Evolutionary conservation across 1,140 invertebrate species (phyloP), one percentile per base, ranked within the genome.

Genomic region (Pygmarrhopalites habei): DNA sequence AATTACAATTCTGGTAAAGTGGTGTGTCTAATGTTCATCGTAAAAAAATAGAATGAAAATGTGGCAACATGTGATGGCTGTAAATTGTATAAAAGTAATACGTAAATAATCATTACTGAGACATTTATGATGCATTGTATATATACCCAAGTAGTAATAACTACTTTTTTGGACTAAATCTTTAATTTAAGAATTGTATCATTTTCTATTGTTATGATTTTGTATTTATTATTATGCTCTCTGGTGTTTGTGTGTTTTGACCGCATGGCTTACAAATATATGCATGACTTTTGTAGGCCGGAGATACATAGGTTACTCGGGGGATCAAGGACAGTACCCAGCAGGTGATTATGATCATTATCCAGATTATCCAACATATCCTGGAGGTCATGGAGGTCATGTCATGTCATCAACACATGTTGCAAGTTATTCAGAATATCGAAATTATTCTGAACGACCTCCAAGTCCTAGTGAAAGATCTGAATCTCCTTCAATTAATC

Each of bases 311-410:
- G 53, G 67, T 26, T 47, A 47, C 56, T 23, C 53, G 51, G 62
- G 63, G 7, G 60, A 61, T 10, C 43, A 58, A 23, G 56, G 57
- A 12, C 25, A 35, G 7, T 76, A 74, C 59, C 81, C 81, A n/a
- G n/a, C n/a, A 72, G 79, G 79, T 68, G 82, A 84, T 66, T 85
- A 83, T 73, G 82, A 83, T 44, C 80, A 81, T 60, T 84, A 83
- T 72, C 76, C 77, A 14, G 78, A 78, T 66, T 74, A 77, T 52
- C 63, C 67, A 43, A 72, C 72, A 59, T 65, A 69, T 67, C 73
- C 66, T 67, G 74, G 63, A 53, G 44, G 68, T 35, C 17, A 47
- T n/a, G 21, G 28, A 41, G 35, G 46, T 26, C 28, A 51, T 25
- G 26, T n/a, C 51, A n/a, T n/a, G n/a, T 58, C 46, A 26, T 21